Evolutionary conservation across 2,888 invertebrate genomes (phyloP).

Genomic region (Cataglyphis albicans): DNA sequence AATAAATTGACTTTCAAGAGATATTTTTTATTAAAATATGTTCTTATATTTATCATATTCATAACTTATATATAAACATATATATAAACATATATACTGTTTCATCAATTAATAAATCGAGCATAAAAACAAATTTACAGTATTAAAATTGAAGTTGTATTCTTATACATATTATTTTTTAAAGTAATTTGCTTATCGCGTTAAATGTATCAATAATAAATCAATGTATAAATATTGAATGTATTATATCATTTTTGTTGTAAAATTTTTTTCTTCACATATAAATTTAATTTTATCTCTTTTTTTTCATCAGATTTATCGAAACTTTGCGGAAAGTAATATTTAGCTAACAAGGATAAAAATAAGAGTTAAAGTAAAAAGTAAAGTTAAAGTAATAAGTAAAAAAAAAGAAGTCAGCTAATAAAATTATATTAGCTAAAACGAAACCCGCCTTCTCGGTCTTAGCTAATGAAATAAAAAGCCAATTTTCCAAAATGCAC

Average conservation of each 20-base stretch:
- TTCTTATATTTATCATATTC: constrained; percentile 17
- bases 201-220: not conserved
- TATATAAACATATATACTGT: not conserved
- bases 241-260: not conserved
- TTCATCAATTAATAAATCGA: not conserved
- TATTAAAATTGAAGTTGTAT: not conserved
- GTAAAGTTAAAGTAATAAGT: too few relatives aligned
- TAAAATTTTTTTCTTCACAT: not conserved
- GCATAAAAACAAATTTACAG: not conserved
- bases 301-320: not conserved
- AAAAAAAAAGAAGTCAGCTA: not conserved
- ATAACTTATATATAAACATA: not conserved
- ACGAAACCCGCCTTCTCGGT: not conserved
- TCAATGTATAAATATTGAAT: not conserved
- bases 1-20: constrained; percentile 7
- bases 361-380: not conserved
- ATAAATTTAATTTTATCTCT: not conserved
- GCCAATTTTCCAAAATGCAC: not conserved
- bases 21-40: constrained; percentile 37
- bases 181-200: not conserved
- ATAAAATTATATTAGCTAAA: not conserved
- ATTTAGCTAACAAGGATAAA: not conserved
- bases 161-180: not conserved
- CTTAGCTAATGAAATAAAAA: not conserved
- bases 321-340: not conserved